phyloP scores from a whole-genome alignment of 37 sponge, comb jelly and placozoan genomes.

The Spongilla lacustris region DNA sequence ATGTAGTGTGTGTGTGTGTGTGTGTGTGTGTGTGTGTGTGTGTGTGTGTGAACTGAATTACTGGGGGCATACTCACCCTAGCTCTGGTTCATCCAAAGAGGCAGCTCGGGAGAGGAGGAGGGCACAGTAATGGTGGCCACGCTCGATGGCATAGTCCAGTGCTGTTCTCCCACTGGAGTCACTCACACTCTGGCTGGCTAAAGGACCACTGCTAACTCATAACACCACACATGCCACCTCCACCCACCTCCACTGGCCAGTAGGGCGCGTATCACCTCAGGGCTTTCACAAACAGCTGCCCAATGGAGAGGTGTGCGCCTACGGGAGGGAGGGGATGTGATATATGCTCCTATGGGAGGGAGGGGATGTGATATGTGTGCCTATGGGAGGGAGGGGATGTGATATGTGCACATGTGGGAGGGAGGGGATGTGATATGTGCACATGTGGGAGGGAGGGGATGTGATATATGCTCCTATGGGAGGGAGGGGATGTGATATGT shows the following conservation, averaged over 20 bases:
- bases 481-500: no score
- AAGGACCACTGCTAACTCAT: neutral
- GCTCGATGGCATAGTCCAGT: conserved; percentile 68
- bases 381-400: neutral
- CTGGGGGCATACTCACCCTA: neutral
- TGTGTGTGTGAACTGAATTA: neutral
- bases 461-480: no score
- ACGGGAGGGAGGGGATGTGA: neutral
- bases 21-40: neutral
- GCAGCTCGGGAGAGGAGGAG: conserved; percentile 52
- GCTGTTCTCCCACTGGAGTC: conserved; percentile 55
- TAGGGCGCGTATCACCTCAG: conserved; percentile 64
- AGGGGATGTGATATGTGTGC: no score
- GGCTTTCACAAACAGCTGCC: conserved; percentile 87
- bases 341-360: no score
- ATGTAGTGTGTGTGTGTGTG: neutral
- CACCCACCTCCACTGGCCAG: conserved; percentile 64
- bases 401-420: no score
- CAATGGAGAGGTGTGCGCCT: conserved; percentile 90
- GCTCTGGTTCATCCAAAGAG: conserved; percentile 10
- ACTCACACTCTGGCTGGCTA: conserved; percentile 59
- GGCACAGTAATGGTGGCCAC: conserved; percentile 66
- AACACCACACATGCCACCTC: neutral
- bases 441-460: no score
- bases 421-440: no score